These are phyloP conservation scores for Drosophila mimica DNA, from an alignment of 2,888 invertebrate species.

Conservation along the genomic window DNA sequence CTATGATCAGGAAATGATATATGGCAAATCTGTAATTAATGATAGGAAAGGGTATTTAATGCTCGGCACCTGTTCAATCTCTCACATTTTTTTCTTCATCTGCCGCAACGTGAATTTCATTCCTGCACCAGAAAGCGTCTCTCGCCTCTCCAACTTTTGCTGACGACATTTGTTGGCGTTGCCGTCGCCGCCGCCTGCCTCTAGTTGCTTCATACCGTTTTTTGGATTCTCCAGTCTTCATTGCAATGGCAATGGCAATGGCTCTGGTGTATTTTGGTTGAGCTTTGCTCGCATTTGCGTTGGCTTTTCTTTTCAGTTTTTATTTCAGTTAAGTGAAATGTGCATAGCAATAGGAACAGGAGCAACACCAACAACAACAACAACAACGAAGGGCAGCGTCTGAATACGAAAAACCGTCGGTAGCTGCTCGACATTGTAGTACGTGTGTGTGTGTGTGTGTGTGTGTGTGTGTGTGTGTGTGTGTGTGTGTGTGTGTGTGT, in stretches of 20 bases:
- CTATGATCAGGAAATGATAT: background rate
- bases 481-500: conserved; percentile 22
- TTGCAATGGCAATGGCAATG: conserved; percentile 39
- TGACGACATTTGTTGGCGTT: conserved; percentile 71
- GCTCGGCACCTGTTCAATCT: conserved; percentile 11
- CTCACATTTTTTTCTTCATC: conserved; percentile 27
- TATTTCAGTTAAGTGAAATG: conserved; percentile 77
- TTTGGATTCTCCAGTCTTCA: conserved; percentile 13
- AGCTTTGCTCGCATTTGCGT: conserved; percentile 78
- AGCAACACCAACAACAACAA: conserved; percentile 8
- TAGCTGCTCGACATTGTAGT: conserved; percentile 21
- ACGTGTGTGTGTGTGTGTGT: conserved; percentile 25
- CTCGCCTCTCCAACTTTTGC: conserved; percentile 51
- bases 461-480: conserved; percentile 34
- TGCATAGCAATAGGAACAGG: conserved; percentile 57
- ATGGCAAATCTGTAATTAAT: background rate
- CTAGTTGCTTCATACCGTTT: conserved; percentile 29
- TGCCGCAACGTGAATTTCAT: conserved; percentile 67
- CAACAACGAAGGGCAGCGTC: conserved; percentile 5
- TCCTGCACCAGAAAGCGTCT: conserved; percentile 43
- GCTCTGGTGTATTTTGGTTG: conserved; percentile 64
- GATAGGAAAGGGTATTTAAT: conserved; percentile 21
- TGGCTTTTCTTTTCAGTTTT: conserved; percentile 79
- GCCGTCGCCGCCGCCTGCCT: conserved; percentile 1
- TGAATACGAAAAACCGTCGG: conserved; percentile 18